Evolutionary conservation across 2,797 vertebrate genomes (phyloP), one percentile per base, ranked within the genome.

Genomic region (Distichodus sexfasciatus): DNA sequence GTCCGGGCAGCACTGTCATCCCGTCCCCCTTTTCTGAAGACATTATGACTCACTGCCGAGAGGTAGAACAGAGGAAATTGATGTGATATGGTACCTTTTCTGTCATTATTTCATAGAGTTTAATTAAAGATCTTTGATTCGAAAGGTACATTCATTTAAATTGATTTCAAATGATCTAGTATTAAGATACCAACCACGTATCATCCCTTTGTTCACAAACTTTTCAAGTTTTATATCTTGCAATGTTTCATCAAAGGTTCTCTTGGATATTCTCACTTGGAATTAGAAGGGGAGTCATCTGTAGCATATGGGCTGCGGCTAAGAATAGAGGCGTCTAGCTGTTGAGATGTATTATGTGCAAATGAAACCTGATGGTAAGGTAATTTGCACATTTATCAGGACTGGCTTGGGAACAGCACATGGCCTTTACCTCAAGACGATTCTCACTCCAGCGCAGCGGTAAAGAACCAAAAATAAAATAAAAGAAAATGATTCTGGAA

Each of bases 321-420:
- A 36, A 24, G 17, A 57, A 57, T 3, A 24, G 54, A 59, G 6
- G 15, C 10, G 38, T 28, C 36, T 4, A 15, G 36, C 23, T 26
- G 35, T 15, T 59, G 23, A 41, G 36, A 28, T 59, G 28, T 17
- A 59, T 24, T 38, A 2, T n/a, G 19, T 57, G 12, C 11, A 41
- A 59, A 41, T 41, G 21, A 59, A 59, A 59, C 15, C 14, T 59
- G 23, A 40, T 40, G n/a, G 14, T 59, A 15, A 58, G 21, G 12
- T 21, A 40, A 38, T 58, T n/a, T 38, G 35, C 17, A 38, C 31
- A 23, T 9, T 23, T 36, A 36, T 55, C 31, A 36, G 53, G 11
- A 2, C 46, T 48, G 46, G 31, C 10, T 10, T 55, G 17, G 19
- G 11, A 36, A 14, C 6, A 7, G 14, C 21, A 40, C 33, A 38